These are phyloP conservation scores for Pseudopodoces humilis DNA, from an alignment of 2,113 vertebrate genomes.

Conservation along the genomic window DNA sequence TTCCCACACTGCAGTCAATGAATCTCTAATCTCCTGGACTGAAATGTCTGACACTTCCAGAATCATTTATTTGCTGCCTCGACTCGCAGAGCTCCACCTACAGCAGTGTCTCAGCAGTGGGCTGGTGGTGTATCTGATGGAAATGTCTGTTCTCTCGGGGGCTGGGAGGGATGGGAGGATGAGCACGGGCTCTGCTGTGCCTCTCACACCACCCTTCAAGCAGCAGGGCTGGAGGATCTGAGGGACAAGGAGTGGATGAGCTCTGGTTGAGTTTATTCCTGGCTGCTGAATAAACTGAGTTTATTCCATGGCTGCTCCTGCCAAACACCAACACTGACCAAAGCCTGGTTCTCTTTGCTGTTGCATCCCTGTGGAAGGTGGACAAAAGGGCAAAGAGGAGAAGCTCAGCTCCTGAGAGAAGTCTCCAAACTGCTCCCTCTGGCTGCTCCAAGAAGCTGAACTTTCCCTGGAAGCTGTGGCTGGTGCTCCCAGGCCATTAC, in stretches of 20 bases:
- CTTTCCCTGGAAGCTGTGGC: neutral
- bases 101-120: neutral
- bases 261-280: neutral
- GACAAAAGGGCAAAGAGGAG: neutral
- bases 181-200: neutral
- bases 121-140: neutral
- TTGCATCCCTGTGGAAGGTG: neutral
- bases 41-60: neutral
- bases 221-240: neutral
- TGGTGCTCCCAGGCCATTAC: neutral
- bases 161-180: neutral
- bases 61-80: neutral
- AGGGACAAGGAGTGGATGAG: neutral
- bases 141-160: neutral
- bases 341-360: neutral
- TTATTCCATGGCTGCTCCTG: neutral
- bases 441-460: neutral
- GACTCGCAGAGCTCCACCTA: neutral
- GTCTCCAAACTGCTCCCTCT: conserved; percentile 29
- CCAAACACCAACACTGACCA: neutral
- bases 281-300: neutral
- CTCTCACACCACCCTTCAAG: neutral
- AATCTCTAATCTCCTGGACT: neutral
- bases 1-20: neutral
- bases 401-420: neutral